Evolutionary conservation across 2,113 vertebrate species (phyloP).

Genomic region (Eidolon helvum): DNA sequence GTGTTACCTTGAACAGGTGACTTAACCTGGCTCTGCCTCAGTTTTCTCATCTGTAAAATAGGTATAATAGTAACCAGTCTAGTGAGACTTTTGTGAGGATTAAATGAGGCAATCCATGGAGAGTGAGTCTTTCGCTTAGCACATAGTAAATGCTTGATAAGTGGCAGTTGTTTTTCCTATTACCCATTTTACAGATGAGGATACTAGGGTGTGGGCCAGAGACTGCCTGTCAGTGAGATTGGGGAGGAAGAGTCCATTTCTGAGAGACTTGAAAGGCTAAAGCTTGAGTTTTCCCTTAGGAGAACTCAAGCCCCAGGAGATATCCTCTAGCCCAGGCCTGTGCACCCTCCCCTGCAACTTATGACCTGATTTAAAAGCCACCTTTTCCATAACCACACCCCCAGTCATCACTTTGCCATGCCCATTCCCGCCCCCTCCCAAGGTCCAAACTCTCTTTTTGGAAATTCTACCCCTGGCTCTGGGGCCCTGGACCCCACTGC

Average conservation of each 20-base stretch:
- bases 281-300: neutral
- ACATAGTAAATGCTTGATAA: neutral
- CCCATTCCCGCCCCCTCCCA: neutral
- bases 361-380: neutral
- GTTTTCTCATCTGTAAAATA: slow-evolving; percentile 17
- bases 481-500: neutral
- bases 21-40: neutral
- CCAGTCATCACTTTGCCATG: neutral
- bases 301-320: too few relatives aligned
- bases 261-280: neutral
- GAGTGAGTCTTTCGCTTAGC: neutral
- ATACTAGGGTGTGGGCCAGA: neutral
- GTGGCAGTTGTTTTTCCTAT: neutral
- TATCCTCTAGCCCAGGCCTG: neutral
- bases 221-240: neutral
- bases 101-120: neutral
- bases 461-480: neutral
- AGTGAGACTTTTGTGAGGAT: neutral
- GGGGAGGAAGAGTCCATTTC: neutral
- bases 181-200: neutral
- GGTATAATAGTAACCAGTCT: neutral
- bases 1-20: neutral
- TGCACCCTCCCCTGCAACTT: neutral
- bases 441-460: neutral
- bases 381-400: neutral